Conservation (phyloP, 2,888 invertebrate species). For the Synanthedon myopaeformis region DNA sequence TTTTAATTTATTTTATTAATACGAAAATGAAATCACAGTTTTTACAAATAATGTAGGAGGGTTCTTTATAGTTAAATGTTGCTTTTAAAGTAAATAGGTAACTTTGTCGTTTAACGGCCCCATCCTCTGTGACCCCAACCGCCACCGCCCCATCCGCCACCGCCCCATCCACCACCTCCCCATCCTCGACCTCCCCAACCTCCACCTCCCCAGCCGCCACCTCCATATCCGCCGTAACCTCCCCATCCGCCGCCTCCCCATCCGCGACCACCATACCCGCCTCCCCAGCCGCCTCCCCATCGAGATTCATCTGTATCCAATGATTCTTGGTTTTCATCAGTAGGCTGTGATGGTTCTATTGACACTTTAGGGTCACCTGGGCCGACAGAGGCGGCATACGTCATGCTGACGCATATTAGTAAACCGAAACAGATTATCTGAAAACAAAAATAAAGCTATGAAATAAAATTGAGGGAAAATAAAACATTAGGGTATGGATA, state of each 20-base stretch:
- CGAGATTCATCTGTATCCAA: neutral
- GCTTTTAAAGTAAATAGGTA: too few relatives aligned
- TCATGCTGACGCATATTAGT: slow-evolving; percentile 30
- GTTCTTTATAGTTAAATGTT: too few relatives aligned
- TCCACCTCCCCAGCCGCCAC: slow-evolving; percentile 6
- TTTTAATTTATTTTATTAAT: too few relatives aligned
- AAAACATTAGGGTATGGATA: neutral
- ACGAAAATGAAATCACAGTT: too few relatives aligned
- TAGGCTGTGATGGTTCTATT: slow-evolving; percentile 19
- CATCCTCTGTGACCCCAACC: slow-evolving; percentile 6
- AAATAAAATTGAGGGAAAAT: neutral
- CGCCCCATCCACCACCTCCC: slow-evolving; percentile 3
- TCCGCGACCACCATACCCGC: slow-evolving; percentile 8
- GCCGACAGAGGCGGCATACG: slow-evolving; percentile 16
- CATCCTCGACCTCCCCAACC: slow-evolving; percentile 5
- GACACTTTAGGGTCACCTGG: neutral
- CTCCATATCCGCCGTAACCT: slow-evolving; percentile 6
- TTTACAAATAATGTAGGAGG: too few relatives aligned
- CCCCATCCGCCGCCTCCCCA: slow-evolving; percentile 9
- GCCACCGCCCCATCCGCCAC: slow-evolving; percentile 1
- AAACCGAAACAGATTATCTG: slow-evolving; percentile 28
- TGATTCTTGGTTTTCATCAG: slow-evolving; percentile 7
- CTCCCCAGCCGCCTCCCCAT: slow-evolving; percentile 3
- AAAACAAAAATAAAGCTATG: slow-evolving; percentile 7
- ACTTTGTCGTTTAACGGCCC: slow-evolving; percentile 9